Conservation (phyloP, 1,140 invertebrate species). For the Centruroides sculpturatus region DNA sequence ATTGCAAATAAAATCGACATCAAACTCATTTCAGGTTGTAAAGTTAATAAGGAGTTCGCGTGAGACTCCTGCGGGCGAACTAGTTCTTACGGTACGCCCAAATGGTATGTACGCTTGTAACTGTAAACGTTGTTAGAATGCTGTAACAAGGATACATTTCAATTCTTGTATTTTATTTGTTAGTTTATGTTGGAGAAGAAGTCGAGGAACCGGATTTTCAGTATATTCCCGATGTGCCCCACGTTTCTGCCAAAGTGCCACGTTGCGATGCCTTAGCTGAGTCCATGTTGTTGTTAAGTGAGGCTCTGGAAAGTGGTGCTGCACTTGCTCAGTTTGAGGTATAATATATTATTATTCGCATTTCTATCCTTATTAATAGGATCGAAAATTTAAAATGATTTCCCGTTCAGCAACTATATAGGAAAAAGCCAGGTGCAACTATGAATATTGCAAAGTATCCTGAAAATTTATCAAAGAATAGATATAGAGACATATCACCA, state of each 20-base stretch:
- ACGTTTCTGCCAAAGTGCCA: conserved; percentile 20
- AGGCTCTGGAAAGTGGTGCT: conserved; percentile 81
- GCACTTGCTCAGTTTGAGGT: conserved; percentile 79
- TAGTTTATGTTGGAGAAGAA: conserved; percentile 43
- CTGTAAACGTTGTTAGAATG: not conserved
- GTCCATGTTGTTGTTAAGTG: conserved; percentile 76
- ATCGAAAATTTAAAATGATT: too few species aligned
- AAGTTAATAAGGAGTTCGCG: conserved; percentile 77
- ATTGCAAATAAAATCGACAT: too few species aligned
- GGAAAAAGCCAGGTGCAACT: conserved; percentile 71
- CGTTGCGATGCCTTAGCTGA: conserved; percentile 52
- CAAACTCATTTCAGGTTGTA: conserved; percentile 41
- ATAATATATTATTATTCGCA: not conserved
- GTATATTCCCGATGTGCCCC: conserved; percentile 63
- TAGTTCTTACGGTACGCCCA: conserved; percentile 74
- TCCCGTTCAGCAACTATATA: conserved; percentile 48
- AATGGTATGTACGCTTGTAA: conserved; percentile 47
- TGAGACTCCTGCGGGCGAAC: conserved; percentile 53
- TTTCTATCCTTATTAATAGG: too few species aligned
- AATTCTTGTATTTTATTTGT: conserved; percentile 3
- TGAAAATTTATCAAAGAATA: conserved; percentile 80
- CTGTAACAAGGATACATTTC: not conserved
- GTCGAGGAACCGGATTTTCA: conserved; percentile 56
- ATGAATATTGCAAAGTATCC: conserved; percentile 60
- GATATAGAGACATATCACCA: conserved; percentile 93